These are phyloP conservation scores for Irena cyanogastra DNA, from an alignment of 2,113 vertebrate genomes.

Conservation along the genomic window DNA sequence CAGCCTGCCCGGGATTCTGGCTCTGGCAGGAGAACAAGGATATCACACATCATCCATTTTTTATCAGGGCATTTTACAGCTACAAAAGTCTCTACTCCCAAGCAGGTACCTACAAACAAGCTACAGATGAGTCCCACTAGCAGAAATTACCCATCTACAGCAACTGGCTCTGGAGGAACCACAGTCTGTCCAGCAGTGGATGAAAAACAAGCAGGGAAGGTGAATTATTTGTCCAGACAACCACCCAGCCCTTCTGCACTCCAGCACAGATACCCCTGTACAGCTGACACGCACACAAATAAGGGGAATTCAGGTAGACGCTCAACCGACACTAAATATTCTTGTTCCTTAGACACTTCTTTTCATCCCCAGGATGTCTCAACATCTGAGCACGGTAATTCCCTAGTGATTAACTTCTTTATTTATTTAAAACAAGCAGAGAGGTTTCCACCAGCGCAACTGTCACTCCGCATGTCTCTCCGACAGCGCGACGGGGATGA, in stretches of 20 bases:
- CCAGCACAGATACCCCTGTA: not conserved
- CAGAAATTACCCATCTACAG: not conserved
- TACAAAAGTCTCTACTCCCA: not conserved
- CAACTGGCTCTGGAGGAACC: not conserved
- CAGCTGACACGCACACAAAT: not conserved
- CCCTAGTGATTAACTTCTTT: conserved; percentile 39
- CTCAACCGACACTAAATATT: not conserved
- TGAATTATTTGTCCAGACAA: not conserved
- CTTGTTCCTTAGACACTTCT: conserved; percentile 21
- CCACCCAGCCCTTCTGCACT: not conserved
- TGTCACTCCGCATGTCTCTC: not conserved
- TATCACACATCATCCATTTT: not conserved
- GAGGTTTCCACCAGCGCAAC: not conserved
- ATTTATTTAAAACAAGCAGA: conserved; percentile 26
- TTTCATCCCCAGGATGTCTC: conserved; percentile 40
- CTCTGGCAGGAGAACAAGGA: not conserved
- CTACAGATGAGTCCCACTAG: not conserved
- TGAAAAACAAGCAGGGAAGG: not conserved
- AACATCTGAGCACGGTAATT: conserved; percentile 34
- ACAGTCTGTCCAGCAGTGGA: not conserved
- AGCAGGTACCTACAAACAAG: not conserved
- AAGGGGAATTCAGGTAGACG: not conserved
- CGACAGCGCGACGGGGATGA: not conserved
- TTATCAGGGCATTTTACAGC: not conserved
- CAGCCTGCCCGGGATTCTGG: not conserved